phyloP scores from a whole-genome alignment of 2,113 vertebrate genomes.

The Oncorhynchus keta region DNA sequence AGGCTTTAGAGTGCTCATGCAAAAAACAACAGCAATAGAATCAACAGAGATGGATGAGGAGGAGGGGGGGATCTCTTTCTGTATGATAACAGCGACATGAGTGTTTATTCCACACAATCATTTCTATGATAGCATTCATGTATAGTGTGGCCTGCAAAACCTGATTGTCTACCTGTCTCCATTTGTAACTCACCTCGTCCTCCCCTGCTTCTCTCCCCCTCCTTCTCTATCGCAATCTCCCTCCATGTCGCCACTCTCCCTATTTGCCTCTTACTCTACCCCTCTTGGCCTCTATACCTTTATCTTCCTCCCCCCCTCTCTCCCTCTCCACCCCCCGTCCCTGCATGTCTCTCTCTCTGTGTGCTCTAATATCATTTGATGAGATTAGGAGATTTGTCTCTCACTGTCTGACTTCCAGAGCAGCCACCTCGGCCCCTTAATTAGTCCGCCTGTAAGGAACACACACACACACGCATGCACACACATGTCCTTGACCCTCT shows the following conservation, averaged over 20 bases:
- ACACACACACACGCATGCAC: neutral
- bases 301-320: neutral
- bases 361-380: constrained; percentile 41
- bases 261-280: neutral
- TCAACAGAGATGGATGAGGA: neutral
- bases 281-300: neutral
- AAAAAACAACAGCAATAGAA: constrained; percentile 36
- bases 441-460: neutral
- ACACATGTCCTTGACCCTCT: constrained; percentile 55
- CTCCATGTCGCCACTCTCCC: neutral
- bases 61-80: constrained; percentile 12
- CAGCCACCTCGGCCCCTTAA: constrained; percentile 13
- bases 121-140: constrained; percentile 28
- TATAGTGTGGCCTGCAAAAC: neutral
- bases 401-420: constrained; percentile 23
- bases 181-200: neutral
- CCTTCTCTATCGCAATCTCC: neutral
- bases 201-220: neutral
- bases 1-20: constrained; percentile 58
- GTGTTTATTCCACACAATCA: constrained; percentile 16
- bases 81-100: constrained; percentile 40
- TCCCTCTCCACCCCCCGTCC: neutral
- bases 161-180: neutral
- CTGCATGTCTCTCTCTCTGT: neutral
- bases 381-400: constrained; percentile 54